A percentile compares a stretch with the other conserved stretches of the same genome.
Evolutionary conservation across 1,140 invertebrate genomes (phyloP).

Genomic region (Diorhabda elongata): DNA sequence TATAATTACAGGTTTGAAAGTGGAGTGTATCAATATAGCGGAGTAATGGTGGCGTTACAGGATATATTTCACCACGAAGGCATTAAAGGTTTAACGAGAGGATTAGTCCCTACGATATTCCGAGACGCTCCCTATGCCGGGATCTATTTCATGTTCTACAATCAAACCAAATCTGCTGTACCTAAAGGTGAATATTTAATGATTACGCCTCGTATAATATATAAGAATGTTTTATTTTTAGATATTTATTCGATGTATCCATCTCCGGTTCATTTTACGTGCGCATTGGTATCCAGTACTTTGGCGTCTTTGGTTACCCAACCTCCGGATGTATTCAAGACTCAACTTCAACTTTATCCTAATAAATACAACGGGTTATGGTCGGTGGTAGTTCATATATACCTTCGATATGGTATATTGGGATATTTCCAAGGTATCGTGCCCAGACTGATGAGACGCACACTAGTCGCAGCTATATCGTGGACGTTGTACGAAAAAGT

Average conservation of each 20-base stretch:
- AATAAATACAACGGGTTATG: slow-evolving; percentile 1
- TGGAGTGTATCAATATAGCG: slow-evolving; percentile 8
- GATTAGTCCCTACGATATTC: slow-evolving; percentile 3
- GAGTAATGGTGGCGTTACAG: not conserved
- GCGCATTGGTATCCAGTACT: not conserved
- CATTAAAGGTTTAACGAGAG: slow-evolving; percentile 6
- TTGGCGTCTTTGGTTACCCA: slow-evolving; percentile 8
- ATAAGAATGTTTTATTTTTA: not conserved
- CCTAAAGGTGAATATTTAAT: slow-evolving; percentile 1
- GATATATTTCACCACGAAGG: slow-evolving; percentile 7
- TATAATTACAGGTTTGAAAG: slow-evolving; percentile 5
- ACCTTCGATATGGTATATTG: not conserved
- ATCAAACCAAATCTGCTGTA: not conserved
- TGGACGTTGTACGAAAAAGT: slow-evolving; percentile 9
- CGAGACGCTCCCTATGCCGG: slow-evolving; percentile 7
- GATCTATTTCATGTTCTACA: slow-evolving; percentile 12
- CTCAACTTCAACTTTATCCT: not conserved
- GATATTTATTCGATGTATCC: slow-evolving; percentile 1
- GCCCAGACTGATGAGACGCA: slow-evolving; percentile 2
- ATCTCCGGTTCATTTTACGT: not conserved
- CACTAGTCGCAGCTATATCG: slow-evolving; percentile 8
- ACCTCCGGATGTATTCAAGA: slow-evolving; percentile 8
- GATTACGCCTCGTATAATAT: no score
- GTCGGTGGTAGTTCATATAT: not conserved
- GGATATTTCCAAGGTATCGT: slow-evolving; percentile 8